Evolutionary conservation across 2,113 vertebrate genomes (phyloP).

Genomic region (Syngnathus scovelli): DNA sequence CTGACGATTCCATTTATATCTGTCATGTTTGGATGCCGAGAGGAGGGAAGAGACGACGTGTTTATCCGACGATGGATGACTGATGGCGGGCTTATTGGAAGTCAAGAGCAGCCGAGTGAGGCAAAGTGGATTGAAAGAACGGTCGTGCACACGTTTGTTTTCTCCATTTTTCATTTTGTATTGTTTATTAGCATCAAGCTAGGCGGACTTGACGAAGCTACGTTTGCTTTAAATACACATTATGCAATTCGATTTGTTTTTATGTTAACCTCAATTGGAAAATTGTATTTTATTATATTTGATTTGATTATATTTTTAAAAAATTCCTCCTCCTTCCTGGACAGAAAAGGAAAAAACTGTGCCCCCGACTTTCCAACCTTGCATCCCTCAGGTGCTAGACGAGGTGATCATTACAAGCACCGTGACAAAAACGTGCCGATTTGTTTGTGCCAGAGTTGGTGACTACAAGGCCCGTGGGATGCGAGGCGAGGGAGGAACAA

Average conservation of each 20-base stretch:
- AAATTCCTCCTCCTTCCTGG: neutral
- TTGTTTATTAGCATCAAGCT: too few relatives aligned
- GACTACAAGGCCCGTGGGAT: constrained; percentile 46
- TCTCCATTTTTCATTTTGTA: too few relatives aligned
- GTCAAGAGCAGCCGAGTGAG: neutral
- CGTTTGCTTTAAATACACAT: too few relatives aligned
- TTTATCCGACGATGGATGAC: too few relatives aligned
- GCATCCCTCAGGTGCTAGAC: constrained; percentile 5
- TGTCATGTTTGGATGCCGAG: constrained; percentile 31
- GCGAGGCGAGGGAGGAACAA: constrained; percentile 38
- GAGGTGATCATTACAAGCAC: constrained; percentile 10
- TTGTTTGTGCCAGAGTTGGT: constrained; percentile 48
- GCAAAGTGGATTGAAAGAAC: neutral
- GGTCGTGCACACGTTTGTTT: neutral
- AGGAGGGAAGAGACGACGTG: constrained; percentile 9
- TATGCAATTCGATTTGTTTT: too few relatives aligned
- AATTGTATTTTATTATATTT: too few relatives aligned
- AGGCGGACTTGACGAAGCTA: too few relatives aligned
- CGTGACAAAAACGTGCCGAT: constrained; percentile 33
- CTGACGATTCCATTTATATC: constrained; percentile 53
- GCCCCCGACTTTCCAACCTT: neutral
- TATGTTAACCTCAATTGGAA: too few relatives aligned
- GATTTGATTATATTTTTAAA: too few relatives aligned
- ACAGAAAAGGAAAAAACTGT: neutral
- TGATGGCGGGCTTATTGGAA: neutral